phyloP scores from a whole-genome alignment of 2,888 invertebrate species.

The Acanthopleura granulata region DNA sequence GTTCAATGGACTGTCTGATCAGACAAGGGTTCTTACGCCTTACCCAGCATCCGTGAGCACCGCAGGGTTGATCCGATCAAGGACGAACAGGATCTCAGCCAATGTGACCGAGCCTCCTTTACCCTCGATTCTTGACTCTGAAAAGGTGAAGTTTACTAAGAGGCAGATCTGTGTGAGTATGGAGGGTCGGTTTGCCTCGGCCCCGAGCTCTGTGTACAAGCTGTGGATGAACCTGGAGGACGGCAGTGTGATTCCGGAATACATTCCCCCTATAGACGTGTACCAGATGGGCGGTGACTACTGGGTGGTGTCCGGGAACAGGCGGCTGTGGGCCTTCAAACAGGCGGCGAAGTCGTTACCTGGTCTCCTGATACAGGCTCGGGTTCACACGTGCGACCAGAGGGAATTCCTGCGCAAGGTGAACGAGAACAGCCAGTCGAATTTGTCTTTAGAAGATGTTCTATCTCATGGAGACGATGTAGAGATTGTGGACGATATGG shows the following conservation, averaged over 20 bases:
- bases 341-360: neutral
- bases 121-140: neutral
- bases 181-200: neutral
- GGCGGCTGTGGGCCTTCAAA: neutral
- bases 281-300: neutral
- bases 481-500: too few relatives aligned
- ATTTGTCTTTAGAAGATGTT: too few relatives aligned
- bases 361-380: neutral
- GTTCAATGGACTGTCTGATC: too few relatives aligned
- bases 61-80: too few relatives aligned
- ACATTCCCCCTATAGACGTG: neutral
- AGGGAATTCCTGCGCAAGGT: neutral
- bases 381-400: neutral
- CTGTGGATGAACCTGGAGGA: neutral
- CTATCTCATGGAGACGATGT: too few relatives aligned
- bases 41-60: too few relatives aligned
- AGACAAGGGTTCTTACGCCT: too few relatives aligned
- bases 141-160: neutral
- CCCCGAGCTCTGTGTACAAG: neutral
- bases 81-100: too few relatives aligned
- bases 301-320: neutral
- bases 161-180: neutral
- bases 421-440: neutral
- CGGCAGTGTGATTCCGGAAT: neutral
- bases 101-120: too few relatives aligned